Conservation (phyloP, 2,888 invertebrate genomes). For the Trichogramma evanescens region DNA sequence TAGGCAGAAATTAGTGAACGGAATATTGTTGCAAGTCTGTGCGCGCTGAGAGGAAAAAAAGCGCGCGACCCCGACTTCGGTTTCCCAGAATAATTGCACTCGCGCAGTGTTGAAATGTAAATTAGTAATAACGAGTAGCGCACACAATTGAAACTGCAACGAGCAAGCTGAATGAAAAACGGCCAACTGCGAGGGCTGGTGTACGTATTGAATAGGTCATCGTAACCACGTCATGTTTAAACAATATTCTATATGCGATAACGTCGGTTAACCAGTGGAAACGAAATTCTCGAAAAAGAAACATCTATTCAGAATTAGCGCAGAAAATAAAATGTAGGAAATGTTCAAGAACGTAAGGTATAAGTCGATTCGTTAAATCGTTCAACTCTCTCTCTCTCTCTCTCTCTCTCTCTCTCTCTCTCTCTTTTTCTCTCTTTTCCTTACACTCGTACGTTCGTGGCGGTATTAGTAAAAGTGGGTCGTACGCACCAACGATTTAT, state of each 20-base stretch:
- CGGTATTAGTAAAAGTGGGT: constrained; percentile 15
- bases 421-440: constrained; percentile 2
- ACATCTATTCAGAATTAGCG: not conserved
- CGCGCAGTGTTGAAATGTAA: constrained; percentile 21
- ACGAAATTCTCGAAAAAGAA: not conserved
- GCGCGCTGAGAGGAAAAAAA: too few species aligned
- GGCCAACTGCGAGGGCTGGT: not conserved
- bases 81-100: too few species aligned
- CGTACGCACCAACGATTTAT: constrained; percentile 2
- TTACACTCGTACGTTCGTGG: too few species aligned
- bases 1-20: too few species aligned
- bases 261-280: not conserved
- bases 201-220: not conserved
- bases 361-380: constrained; percentile 21
- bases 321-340: constrained; percentile 6
- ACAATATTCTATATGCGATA: too few species aligned
- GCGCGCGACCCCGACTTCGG: too few species aligned
- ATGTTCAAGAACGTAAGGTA: not conserved
- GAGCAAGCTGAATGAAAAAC: constrained; percentile 9
- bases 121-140: constrained; percentile 22
- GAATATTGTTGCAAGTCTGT: too few species aligned
- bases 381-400: constrained; percentile 8
- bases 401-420: constrained; percentile 1
- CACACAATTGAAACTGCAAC: constrained; percentile 17
- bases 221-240: too few species aligned